Conservation (phyloP, 1,140 invertebrate genomes). For the Platorchestia sp. region DNA sequence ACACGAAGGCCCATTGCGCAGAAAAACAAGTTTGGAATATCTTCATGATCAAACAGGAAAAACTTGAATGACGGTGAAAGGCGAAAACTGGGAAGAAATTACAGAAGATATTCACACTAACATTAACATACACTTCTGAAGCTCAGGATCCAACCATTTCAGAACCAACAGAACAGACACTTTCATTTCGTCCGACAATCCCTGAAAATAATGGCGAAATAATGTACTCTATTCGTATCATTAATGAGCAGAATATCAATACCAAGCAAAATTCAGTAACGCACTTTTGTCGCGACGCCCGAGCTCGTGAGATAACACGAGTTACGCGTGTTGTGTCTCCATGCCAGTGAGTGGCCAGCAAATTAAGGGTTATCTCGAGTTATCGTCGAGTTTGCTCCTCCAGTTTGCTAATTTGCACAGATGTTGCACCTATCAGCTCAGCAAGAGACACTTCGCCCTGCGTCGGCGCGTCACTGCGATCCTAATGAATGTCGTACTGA, state of each 20-base stretch:
- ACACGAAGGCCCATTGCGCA: no score
- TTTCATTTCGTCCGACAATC: neutral
- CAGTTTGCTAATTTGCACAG: neutral
- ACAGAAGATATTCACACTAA: neutral
- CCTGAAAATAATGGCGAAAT: neutral
- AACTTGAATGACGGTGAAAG: neutral
- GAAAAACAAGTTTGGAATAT: no score
- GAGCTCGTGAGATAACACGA: neutral
- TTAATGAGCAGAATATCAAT: neutral
- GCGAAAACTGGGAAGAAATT: neutral
- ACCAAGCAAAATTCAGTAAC: neutral
- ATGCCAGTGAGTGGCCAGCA: neutral
- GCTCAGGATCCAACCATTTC: neutral
- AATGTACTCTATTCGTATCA: neutral
- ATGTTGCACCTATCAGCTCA: neutral
- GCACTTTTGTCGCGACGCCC: neutral
- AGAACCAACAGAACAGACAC: neutral
- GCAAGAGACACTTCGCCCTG: neutral
- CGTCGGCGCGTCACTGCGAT: neutral
- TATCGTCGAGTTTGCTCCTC: neutral
- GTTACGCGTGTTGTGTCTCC: neutral
- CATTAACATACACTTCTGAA: neutral
- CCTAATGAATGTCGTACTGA: neutral
- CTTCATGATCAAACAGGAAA: neutral
- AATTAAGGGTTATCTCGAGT: slow-evolving; percentile 27